Evolutionary conservation across 2,797 vertebrate species (phyloP).

Genomic region (Muraenolepis orangiensis): DNA sequence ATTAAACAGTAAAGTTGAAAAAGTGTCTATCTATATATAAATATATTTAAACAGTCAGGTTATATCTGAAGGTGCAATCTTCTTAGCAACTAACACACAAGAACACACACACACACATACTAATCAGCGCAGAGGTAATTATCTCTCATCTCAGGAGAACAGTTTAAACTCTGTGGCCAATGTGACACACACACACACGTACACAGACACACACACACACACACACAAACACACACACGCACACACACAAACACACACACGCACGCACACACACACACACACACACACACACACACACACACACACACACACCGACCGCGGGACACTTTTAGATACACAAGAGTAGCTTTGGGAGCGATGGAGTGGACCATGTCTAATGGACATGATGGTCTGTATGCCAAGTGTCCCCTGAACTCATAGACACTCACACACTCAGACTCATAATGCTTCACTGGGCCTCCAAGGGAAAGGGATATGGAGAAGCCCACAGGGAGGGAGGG

Average conservation of each 20-base stretch:
- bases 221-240: neutral
- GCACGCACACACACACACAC: neutral
- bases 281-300: conserved; percentile 4
- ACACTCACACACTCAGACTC: neutral
- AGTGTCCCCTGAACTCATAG: conserved; percentile 12
- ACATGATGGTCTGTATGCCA: conserved; percentile 43
- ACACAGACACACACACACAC: conserved; percentile 1
- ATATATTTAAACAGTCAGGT: no score
- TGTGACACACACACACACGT: neutral
- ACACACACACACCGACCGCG: neutral
- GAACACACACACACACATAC: no score
- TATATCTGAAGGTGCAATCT: no score
- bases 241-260: neutral
- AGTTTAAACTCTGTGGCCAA: no score
- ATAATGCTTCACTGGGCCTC: conserved; percentile 27
- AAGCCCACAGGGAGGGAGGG: conserved; percentile 16
- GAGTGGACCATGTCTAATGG: conserved; percentile 42
- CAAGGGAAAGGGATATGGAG: conserved; percentile 35
- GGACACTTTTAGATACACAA: neutral
- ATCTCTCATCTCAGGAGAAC: neutral
- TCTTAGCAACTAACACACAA: neutral
- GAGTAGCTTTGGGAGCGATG: neutral
- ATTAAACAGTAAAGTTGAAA: no score
- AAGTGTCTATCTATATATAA: no score
- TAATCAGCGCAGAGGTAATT: neutral